phyloP scores from a whole-genome alignment of 2,797 vertebrate species.

The Dromococcyx pavoninus region DNA sequence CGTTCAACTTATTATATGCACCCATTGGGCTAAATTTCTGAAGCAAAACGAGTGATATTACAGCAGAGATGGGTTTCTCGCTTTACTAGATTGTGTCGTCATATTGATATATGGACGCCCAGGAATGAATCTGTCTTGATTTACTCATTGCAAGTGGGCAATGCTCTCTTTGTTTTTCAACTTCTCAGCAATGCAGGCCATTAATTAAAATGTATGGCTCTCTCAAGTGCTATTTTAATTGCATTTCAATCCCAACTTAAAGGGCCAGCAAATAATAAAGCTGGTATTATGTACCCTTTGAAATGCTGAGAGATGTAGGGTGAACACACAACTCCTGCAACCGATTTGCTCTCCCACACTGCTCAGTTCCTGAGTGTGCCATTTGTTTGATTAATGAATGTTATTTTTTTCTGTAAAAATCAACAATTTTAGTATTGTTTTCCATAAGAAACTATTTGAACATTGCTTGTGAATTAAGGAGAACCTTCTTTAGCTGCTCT shows the following conservation, averaged over 20 bases:
- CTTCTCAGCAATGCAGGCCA: neutral
- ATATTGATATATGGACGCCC: neutral
- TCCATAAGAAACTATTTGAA: conserved; percentile 9
- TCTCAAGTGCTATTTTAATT: conserved; percentile 50
- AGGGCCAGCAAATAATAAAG: neutral
- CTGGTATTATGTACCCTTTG: neutral
- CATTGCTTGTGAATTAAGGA: conserved; percentile 17
- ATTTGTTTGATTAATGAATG: conserved; percentile 56
- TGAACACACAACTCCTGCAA: neutral
- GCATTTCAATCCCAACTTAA: conserved; percentile 23
- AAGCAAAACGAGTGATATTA: neutral
- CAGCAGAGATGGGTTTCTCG: neutral
- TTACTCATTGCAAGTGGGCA: conserved; percentile 6
- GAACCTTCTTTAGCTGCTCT: neutral
- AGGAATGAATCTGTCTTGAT: conserved; percentile 15
- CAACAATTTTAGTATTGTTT: conserved; percentile 30
- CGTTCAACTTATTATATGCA: neutral
- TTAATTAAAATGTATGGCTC: conserved; percentile 67
- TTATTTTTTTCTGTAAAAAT: conserved; percentile 16
- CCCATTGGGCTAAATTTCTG: neutral
- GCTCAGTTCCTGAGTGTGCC: neutral
- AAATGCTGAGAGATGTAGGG: neutral
- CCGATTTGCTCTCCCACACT: neutral
- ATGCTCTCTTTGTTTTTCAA: neutral
- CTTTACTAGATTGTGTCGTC: neutral